phyloP scores from a whole-genome alignment of 2,797 vertebrate genomes.

The Sciurus vulgaris region DNA sequence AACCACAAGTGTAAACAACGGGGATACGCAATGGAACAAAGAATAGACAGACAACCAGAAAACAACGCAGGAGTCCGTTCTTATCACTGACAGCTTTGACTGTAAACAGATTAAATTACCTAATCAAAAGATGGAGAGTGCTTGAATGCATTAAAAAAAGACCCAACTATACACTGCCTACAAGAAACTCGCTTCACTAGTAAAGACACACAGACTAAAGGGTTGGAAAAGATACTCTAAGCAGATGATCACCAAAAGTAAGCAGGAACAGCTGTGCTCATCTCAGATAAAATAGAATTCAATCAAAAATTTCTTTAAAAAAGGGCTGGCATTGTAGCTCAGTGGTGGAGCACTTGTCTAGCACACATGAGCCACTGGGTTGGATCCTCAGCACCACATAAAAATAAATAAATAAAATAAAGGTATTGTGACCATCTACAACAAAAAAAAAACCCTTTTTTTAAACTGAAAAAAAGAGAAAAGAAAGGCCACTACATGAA shows the following conservation, averaged over 20 bases:
- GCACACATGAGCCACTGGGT: too few relatives aligned
- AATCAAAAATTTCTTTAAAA: neutral
- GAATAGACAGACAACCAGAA: neutral
- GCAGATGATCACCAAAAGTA: neutral
- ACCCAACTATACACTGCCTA: neutral
- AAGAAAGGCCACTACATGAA: neutral
- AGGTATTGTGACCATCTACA: too few relatives aligned
- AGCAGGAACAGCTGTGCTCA: neutral
- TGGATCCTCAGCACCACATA: too few relatives aligned
- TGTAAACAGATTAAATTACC: neutral
- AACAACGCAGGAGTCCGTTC: neutral
- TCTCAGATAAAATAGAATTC: neutral
- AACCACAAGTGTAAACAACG: neutral
- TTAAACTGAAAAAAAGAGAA: neutral
- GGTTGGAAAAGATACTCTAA: neutral
- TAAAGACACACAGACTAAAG: neutral
- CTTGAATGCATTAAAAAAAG: neutral
- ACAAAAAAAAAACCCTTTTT: too few relatives aligned
- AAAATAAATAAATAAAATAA: too few relatives aligned
- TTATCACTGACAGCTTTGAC: neutral
- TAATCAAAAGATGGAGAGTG: neutral
- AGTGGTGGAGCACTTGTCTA: too few relatives aligned
- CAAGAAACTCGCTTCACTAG: neutral
- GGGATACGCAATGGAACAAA: neutral
- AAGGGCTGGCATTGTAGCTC: too few relatives aligned